phyloP scores from a whole-genome alignment of 2,888 invertebrate species.

The Idaea aversata region DNA sequence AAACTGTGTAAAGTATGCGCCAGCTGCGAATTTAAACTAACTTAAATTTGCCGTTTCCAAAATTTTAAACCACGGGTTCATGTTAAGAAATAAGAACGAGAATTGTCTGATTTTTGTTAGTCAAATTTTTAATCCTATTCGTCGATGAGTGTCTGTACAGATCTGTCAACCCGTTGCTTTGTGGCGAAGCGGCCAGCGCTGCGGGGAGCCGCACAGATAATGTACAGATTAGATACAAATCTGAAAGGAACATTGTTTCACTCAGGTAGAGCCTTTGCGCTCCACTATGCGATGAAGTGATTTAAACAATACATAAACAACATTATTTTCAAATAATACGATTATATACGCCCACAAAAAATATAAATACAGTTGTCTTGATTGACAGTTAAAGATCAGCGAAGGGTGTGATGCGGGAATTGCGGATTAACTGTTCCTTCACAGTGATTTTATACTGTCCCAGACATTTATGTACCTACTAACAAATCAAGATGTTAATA shows the following conservation, averaged over 20 bases:
- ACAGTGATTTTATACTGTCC: not conserved
- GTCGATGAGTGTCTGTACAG: constrained; percentile 62
- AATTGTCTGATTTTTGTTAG: constrained; percentile 44
- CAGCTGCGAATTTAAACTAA: constrained; percentile 54
- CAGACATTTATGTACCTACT: not conserved
- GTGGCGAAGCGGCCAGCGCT: constrained; percentile 66
- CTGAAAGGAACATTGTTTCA: constrained; percentile 73
- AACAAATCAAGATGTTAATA: not conserved
- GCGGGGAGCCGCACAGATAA: constrained; percentile 69
- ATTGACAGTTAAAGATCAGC: constrained; percentile 46
- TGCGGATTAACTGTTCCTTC: constrained; percentile 16
- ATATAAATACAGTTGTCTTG: constrained; percentile 48
- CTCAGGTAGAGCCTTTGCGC: constrained; percentile 57
- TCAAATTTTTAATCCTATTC: constrained; percentile 70
- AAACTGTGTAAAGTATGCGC: constrained; percentile 52
- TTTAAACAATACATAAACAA: constrained; percentile 74
- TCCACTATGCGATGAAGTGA: constrained; percentile 53
- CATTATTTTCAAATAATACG: constrained; percentile 69
- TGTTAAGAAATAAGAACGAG: constrained; percentile 41
- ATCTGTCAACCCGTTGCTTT: constrained; percentile 80
- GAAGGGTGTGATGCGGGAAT: constrained; percentile 37
- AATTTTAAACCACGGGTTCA: constrained; percentile 21
- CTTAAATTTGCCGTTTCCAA: constrained; percentile 39
- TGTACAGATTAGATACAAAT: constrained; percentile 76
- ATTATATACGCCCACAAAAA: constrained; percentile 52